These are phyloP conservation scores for Pelecanoides urinatrix DNA, from an alignment of 2,113 vertebrate genomes.

Conservation along the genomic window DNA sequence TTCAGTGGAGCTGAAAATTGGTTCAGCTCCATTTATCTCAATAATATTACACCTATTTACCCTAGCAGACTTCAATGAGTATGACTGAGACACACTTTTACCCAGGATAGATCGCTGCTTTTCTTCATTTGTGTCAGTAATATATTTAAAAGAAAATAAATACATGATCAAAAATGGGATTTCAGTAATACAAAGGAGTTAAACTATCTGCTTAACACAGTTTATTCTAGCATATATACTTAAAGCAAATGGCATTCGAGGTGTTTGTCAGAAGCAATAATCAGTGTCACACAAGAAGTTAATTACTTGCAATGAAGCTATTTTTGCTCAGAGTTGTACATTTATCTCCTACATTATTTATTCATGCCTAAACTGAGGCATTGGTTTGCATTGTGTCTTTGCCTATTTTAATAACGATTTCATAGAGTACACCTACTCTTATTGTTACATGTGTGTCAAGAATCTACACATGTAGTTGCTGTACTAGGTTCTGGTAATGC, in stretches of 20 bases:
- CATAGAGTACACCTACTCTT: not conserved
- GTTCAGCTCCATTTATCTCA: constrained; percentile 33
- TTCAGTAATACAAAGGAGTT: not conserved
- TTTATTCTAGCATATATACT: not conserved
- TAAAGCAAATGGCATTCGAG: not conserved
- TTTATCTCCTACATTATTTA: not conserved
- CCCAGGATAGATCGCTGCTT: not conserved
- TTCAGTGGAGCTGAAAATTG: constrained; percentile 42
- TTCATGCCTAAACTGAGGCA: not conserved
- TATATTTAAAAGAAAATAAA: not conserved
- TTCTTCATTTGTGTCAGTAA: not conserved
- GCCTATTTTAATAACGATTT: not conserved
- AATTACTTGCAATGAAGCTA: not conserved
- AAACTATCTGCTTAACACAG: not conserved
- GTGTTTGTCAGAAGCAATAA: not conserved
- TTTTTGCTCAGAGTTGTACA: not conserved
- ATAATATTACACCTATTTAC: constrained; percentile 18
- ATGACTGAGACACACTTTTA: not conserved
- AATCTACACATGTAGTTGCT: not conserved
- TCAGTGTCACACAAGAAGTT: not conserved
- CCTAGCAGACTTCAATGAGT: not conserved
- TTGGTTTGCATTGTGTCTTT: not conserved
- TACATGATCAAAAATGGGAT: not conserved
- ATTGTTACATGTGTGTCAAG: not conserved
- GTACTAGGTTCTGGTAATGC: not conserved